Percentiles rank a stretch among this genome's conserved stretches.
Conservation (phyloP, 2,888 invertebrate species). For the Pasiphila rectangulata region DNA sequence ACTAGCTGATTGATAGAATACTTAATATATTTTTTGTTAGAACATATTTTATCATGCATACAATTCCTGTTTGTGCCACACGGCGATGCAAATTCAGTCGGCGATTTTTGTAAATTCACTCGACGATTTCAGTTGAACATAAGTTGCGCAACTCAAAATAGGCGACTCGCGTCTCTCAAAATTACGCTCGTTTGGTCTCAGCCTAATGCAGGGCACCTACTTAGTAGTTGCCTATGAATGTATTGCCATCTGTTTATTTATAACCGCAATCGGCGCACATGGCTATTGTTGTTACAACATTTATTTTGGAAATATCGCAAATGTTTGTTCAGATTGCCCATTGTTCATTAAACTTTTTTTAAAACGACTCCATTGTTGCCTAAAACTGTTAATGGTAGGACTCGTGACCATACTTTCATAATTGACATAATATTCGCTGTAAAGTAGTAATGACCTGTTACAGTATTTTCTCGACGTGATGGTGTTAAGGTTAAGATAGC, state of each 20-base stretch:
- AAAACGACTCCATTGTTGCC: conserved; percentile 54
- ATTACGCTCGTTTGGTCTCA: too few species aligned
- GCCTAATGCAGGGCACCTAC: too few species aligned
- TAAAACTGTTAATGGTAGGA: conserved; percentile 44
- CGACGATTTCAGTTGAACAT: too few species aligned
- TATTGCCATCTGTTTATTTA: conserved; percentile 12
- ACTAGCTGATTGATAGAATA: too few species aligned
- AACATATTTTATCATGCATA: too few species aligned
- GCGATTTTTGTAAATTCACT: too few species aligned
- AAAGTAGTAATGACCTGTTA: conserved; percentile 33
- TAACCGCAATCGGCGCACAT: conserved; percentile 13
- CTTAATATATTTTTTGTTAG: too few species aligned
- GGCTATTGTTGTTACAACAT: conserved; percentile 8
- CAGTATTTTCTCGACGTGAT: not conserved
- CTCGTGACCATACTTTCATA: conserved; percentile 46
- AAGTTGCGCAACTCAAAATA: too few species aligned
- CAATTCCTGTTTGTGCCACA: too few species aligned
- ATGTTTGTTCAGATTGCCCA: conserved; percentile 44
- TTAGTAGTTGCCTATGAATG: not conserved
- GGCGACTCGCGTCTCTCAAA: too few species aligned
- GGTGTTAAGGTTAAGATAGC: too few species aligned
- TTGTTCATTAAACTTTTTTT: conserved; percentile 43
- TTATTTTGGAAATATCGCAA: conserved; percentile 22
- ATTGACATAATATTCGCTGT: conserved; percentile 32
- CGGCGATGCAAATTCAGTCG: too few species aligned